Evolutionary conservation across 2,113 vertebrate species (phyloP), one percentile per base, ranked within the genome.

Genomic region (Leptosomus discolor): DNA sequence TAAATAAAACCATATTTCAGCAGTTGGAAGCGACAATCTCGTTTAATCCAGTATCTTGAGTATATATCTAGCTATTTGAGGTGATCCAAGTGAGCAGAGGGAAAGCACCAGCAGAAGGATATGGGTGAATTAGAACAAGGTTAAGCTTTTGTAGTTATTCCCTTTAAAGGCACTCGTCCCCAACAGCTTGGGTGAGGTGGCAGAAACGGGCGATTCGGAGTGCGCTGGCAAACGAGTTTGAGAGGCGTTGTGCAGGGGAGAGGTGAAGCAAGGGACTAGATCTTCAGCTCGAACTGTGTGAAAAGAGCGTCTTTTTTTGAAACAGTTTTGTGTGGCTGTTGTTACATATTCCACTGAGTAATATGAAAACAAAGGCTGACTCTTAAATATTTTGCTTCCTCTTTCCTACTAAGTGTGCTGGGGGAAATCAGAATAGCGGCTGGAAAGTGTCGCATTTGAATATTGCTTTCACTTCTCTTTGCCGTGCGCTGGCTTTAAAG

Each of bases 381-480:
- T 88, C 41, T 58, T 71, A 43, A 85, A 43, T 84, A 67, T 70
- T 80, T 87, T 41, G 48, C 73, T 96, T 96, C 89, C 64, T 15
- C 39, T 94, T 96, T 89, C 64, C 85, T 94, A n/a, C 4, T 24
- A 9, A 91, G 60, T 36, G 11, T 21, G 18, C 51, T 30, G 39
- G 68, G 58, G 79, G 22, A 50, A 79, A 60, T 84, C 24, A 51
- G 75, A 83, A 27, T 7, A 65, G 76, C 1, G 7, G 22, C 14
- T 92, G 74, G 90, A 70, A 91, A 97, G 85, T 84, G 74, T 50
- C 2, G 0, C 8, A 37, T 67, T 78, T 79, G 69, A 91, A 56
- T 87, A 61, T 11, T 41, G 17, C 86, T 97, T 94, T 96, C 92
- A 78, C 80, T 94, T 97, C 67, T 83, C 73, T n/a, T 41, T 48